Evolutionary conservation across 2,888 invertebrate genomes (phyloP).

Genomic region (Eurytoma californica): DNA sequence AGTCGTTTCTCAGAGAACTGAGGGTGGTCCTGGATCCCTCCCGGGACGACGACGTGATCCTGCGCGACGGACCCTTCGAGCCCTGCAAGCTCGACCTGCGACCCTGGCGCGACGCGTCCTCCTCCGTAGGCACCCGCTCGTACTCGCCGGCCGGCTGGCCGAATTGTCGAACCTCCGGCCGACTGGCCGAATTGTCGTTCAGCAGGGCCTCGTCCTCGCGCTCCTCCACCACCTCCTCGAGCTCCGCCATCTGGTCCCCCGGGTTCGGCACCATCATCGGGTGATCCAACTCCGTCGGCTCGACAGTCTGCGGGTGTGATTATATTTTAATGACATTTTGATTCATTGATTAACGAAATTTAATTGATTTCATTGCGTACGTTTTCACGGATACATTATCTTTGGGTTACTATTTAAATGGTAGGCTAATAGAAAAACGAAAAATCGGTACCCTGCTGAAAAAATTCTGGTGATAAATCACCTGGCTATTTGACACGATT

Average conservation of each 20-base stretch:
- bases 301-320: slow-evolving; percentile 35
- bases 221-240: slow-evolving; percentile 23
- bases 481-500: no score
- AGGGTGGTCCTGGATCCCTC: slow-evolving; percentile 63
- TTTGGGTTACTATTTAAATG: no score
- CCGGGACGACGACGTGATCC: slow-evolving; percentile 57
- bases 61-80: slow-evolving; percentile 54
- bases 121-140: slow-evolving; percentile 56
- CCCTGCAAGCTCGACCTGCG: background rate
- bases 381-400: no score
- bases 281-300: slow-evolving; percentile 3
- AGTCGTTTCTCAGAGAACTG: slow-evolving; percentile 62
- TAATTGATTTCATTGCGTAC: no score
- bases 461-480: no score
- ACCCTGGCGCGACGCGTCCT: no score
- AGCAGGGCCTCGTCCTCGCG: slow-evolving; percentile 5
- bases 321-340: no score
- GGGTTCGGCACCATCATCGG: no score
- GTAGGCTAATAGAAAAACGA: no score
- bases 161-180: background rate
- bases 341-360: no score
- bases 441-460: no score
- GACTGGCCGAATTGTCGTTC: background rate
- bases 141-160: no score
- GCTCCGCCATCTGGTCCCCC: background rate